Base-by-base conservation (phyloP, 1,140 invertebrate species). In the Agraylea sexmaculata region DNA sequence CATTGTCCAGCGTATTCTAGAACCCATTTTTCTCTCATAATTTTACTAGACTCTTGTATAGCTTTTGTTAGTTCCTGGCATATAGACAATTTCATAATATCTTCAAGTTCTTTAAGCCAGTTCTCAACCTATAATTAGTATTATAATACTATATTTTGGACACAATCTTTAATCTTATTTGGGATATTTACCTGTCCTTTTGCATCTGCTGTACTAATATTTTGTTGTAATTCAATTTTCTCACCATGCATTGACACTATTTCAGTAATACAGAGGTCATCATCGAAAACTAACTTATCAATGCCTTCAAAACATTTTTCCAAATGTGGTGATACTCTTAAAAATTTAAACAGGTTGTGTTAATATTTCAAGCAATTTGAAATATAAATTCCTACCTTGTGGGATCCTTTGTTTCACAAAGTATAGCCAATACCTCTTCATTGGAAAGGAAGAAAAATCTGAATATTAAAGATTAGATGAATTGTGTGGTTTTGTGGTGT, bases 281-380 rank as follows among this genome's bases (percentile, higher is more conserved):
- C 80, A 0, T 86, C 92, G 56, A 97, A 97, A 17, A 71, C 76
- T 5, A 96, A 60, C 44, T 71, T 80, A 4, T 82, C 82, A 45
- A 97, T 94, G 18, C 91, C 87, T 63, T 91, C 86, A 64, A 94
- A 96, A 59, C 90, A 95, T 56, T 97, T 97, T 70, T 93, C 95
- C 36, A 97, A 66, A 72, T 96, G 90, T n/a, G 89, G 90, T 58
- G 96, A 91, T n/a, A 97, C 88, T 47, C 83, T 83, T 46, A 29
- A 56, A 54, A 38, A 33, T 10, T 22, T 39, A 33, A 29, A 37
- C 6, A 37, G 13, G 29, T 29, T 20, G n/a, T 20, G 16, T 20
- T 20, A 31, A 19, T 41, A 27, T n/a, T 40, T 40, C 37, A 20
- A 11, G 29, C 30, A 32, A n/a, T n/a, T n/a, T n/a, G n/a, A n/a